Conservation (phyloP, 1,140 invertebrate species). For the Zaprionus lachaisei region DNA sequence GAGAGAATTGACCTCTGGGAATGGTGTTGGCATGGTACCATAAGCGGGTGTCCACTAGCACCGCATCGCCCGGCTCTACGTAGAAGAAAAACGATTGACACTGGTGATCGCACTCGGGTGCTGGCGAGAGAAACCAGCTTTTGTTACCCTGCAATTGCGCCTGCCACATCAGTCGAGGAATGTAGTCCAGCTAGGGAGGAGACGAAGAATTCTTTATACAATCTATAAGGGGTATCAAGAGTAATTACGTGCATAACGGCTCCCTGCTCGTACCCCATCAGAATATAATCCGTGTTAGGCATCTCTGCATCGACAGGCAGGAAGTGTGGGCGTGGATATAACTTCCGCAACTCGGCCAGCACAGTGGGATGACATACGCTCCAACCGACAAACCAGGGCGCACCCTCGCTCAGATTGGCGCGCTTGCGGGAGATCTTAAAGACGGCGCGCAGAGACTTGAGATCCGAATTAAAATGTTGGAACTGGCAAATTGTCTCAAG, state of each 20-base stretch:
- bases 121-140: slow-evolving; percentile 93
- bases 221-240: slow-evolving; percentile 41
- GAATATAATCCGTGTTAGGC: slow-evolving; percentile 95
- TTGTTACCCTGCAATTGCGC: slow-evolving; percentile 95
- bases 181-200: slow-evolving; percentile 92
- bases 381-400: slow-evolving; percentile 97
- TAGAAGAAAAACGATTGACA: slow-evolving; percentile 91
- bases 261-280: slow-evolving; percentile 96
- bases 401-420: slow-evolving; percentile 87
- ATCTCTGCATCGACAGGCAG: slow-evolving; percentile 94
- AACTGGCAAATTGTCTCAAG: slow-evolving; percentile 94
- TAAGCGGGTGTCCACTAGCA: slow-evolving; percentile 94
- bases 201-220: not conserved
- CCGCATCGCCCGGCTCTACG: slow-evolving; percentile 94
- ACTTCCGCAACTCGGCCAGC: slow-evolving; percentile 89
- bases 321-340: slow-evolving; percentile 93
- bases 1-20: slow-evolving; percentile 92
- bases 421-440: slow-evolving; percentile 90
- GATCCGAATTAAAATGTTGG: slow-evolving; percentile 94
- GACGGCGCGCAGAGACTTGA: slow-evolving; percentile 91
- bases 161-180: slow-evolving; percentile 96
- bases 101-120: slow-evolving; percentile 93
- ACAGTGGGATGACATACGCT: slow-evolving; percentile 94
- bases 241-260: slow-evolving; percentile 95
- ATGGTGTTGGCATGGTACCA: slow-evolving; percentile 97